phyloP scores from a whole-genome alignment of 2,113 vertebrate genomes.

The Serilophus lunatus region DNA sequence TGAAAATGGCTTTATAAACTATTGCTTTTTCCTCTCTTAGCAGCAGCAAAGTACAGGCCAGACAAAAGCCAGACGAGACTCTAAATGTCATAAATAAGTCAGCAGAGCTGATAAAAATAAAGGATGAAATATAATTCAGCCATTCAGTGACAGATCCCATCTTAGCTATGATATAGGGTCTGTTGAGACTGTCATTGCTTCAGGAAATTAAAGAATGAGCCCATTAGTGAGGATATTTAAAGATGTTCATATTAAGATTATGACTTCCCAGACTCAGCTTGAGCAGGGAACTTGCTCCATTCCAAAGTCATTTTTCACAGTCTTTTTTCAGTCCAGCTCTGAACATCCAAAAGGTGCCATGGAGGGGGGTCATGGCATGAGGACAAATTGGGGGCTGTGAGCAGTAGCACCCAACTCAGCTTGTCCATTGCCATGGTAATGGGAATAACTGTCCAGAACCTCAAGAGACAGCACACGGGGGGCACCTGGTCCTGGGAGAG shows the following conservation, averaged over 20 bases:
- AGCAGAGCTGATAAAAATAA: constrained; percentile 53
- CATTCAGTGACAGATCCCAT: constrained; percentile 45
- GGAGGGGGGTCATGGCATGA: accelerated
- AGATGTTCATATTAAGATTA: constrained; percentile 51
- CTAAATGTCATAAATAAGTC: constrained; percentile 54
- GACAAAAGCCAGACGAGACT: constrained; percentile 18
- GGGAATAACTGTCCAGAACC: background rate
- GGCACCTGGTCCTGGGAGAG: background rate
- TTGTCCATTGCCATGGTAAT: accelerated
- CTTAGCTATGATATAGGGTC: constrained; percentile 51
- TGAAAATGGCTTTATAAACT: constrained; percentile 56
- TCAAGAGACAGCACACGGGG: background rate
- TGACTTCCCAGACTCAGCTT: background rate
- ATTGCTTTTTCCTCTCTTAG: constrained; percentile 6
- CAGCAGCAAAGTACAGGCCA: constrained; percentile 2
- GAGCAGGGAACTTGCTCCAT: background rate
- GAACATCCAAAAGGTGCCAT: background rate
- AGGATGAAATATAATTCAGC: constrained; percentile 65
- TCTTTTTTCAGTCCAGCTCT: background rate
- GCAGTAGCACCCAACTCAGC: background rate
- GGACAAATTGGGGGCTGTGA: background rate
- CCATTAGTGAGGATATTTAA: constrained; percentile 59
- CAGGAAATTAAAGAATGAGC: constrained; percentile 69
- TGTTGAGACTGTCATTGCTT: constrained; percentile 54
- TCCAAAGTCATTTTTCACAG: background rate